phyloP scores from a whole-genome alignment of 2,797 vertebrate genomes.

The Tolypeutes matacus region DNA sequence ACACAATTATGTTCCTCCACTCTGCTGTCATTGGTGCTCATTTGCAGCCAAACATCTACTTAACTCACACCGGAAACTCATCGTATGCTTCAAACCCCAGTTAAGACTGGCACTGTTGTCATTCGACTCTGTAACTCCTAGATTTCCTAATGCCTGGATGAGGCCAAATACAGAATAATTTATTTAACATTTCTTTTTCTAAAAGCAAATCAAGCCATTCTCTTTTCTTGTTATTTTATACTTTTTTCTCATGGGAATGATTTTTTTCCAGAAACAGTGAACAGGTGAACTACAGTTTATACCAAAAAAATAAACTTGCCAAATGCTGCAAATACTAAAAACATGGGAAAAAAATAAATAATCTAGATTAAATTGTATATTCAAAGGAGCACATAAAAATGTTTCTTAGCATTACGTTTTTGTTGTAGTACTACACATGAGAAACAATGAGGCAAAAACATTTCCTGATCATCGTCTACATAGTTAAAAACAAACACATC shows the following conservation, averaged over 20 bases:
- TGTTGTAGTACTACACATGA: constrained; percentile 86
- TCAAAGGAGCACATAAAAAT: constrained; percentile 86
- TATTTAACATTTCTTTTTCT: constrained; percentile 49
- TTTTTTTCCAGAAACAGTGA: background rate
- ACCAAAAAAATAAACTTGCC: no score
- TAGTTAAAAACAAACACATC: constrained; percentile 85
- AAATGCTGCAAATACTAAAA: constrained; percentile 87
- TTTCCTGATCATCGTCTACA: constrained; percentile 84
- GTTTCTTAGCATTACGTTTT: constrained; percentile 84
- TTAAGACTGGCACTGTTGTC: constrained; percentile 48
- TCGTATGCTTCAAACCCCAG: constrained; percentile 37
- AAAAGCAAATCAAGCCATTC: constrained; percentile 28
- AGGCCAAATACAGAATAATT: constrained; percentile 52
- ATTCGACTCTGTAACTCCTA: background rate
- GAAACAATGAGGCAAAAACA: constrained; percentile 83
- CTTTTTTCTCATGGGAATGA: constrained; percentile 71
- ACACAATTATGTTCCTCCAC: constrained; percentile 18
- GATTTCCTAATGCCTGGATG: constrained; percentile 34
- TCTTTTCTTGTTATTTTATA: constrained; percentile 77
- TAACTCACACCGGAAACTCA: constrained; percentile 38
- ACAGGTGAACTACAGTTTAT: no score
- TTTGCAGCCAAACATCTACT: background rate
- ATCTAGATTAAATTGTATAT: constrained; percentile 82
- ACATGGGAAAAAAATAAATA: constrained; percentile 87
- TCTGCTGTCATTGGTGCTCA: background rate